Base-by-base conservation (phyloP, 2,888 invertebrate genomes). In the Papilio gigon region DNA sequence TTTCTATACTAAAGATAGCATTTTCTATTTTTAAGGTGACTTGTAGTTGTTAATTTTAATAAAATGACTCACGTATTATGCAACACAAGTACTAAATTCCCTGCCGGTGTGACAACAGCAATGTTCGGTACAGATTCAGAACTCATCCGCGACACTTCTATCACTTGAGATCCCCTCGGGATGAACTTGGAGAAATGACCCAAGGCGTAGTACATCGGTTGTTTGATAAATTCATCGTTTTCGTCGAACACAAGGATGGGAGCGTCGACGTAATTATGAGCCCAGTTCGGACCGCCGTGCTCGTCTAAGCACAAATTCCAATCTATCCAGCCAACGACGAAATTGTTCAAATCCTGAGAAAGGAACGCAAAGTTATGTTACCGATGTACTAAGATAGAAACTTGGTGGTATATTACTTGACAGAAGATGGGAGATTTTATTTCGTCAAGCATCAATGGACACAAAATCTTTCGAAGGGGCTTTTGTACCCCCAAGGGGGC, bases 191-290 rank as follows among this genome's bases (percentile, higher is more conserved):
- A 94, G 78, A 95, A 94, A 84, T 98, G 98, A 0, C 95, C 96
- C 78, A 98, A 85, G 0, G 94, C 95, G 83, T 98, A 98, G 84
- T 93, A 98, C 93, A 96, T 95, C 0, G 98, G 98, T 79, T 98
- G 97, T 78, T 97, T 98, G 81, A 95, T 96, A 83, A 98, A 97
- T 84, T 97, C 96, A 68, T 94, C 93, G 2, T 87, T 71, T 9
- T 82, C 77, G 0, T 79, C 74, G 60, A 75, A 76, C 0, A 85
- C 83, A 37, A 98, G 94, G 40, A 86, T 75, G 0, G 97, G 94
- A 0, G 97, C 92, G 86, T 98, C 98, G 0, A 97, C 96, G 77
- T 88, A 93, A 84, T 97, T 97, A 1, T 90, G 78, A 0, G 93
- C 93, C 94, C 95, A 96, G 78, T 94, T 96, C 0, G 98, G 98